A percentile compares a stretch with the other conserved stretches of the same genome.
Evolutionary conservation across 2,797 vertebrate species (phyloP).

Genomic region (Rhinoraja longicauda): DNA sequence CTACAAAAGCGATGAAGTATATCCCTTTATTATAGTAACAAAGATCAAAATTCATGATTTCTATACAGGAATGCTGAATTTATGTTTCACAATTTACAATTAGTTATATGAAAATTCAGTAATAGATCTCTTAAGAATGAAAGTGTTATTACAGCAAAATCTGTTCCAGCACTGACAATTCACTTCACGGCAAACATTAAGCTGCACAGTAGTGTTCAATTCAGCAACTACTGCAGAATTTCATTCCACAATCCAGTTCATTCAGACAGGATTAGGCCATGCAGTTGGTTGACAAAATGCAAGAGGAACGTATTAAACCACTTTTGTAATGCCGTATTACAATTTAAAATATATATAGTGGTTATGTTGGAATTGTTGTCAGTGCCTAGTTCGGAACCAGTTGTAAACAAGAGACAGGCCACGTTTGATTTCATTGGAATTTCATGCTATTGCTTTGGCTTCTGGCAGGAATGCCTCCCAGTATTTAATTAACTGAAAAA

Average conservation of each 20-base stretch:
- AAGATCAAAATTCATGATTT: constrained; percentile 65
- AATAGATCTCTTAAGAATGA: constrained; percentile 52
- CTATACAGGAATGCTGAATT: constrained; percentile 75
- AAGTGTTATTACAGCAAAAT: constrained; percentile 40
- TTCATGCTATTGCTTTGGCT: constrained; percentile 93
- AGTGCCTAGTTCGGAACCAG: constrained; percentile 61
- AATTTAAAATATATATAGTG: constrained; percentile 71
- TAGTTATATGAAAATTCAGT: constrained; percentile 61
- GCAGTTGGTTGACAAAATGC: constrained; percentile 66
- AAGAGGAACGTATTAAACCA: constrained; percentile 55
- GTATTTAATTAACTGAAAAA: constrained; percentile 86
- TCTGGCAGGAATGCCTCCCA: constrained; percentile 96
- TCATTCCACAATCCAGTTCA: constrained; percentile 70
- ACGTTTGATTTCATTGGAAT: constrained; percentile 49
- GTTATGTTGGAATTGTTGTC: constrained; percentile 64
- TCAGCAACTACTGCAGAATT: constrained; percentile 70
- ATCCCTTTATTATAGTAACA: constrained; percentile 73
- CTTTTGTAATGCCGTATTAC: constrained; percentile 35
- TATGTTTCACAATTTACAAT: constrained; percentile 65
- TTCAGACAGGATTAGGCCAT: constrained; percentile 59
- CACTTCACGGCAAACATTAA: constrained; percentile 53
- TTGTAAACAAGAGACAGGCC: constrained; percentile 54
- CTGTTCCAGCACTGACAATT: constrained; percentile 42
- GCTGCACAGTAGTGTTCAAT: constrained; percentile 71
- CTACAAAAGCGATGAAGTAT: constrained; percentile 55